Evolutionary conservation across 2,797 vertebrate species (phyloP), one percentile per base, ranked within the genome.

Genomic region (Gymnothorax javanicus): DNA sequence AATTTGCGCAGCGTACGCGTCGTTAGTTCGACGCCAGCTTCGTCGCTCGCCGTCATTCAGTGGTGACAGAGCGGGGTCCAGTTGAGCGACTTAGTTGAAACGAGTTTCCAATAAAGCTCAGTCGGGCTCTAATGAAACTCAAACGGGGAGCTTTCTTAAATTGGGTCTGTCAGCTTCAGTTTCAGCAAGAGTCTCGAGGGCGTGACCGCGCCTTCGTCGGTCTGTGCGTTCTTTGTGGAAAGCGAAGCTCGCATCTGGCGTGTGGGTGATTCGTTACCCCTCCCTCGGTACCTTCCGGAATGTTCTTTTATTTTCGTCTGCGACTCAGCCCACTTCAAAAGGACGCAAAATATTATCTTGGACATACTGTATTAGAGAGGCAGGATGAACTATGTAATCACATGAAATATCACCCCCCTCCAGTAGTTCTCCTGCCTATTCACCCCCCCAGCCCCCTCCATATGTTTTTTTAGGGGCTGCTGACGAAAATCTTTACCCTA

Each of bases 401-500:
- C 27, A 43, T 6, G 71, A 75, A 75, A 79, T 79, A 50, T 15
- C 7, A 4, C 75, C 20, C n/a, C 75, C 43, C 13, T 79, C 20
- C 50, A 23, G 17, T 54, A 23, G 43, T n/a, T 79, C 23, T 54
- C 75, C 50, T 12, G 50, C 4, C 5, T 17, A 13, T 43, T 50
- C 73, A 17, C 13, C 43, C 12, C 71, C 33, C 1, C 33, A 0
- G 11, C 71, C 71, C 71, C 12, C 33, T 2, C 54, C 73, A 60
- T 90, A 85, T 81, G 71, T 86, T 89, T 64, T 27, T 0, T 11
- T 83, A 86, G 77, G 71, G 27, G 15, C 89, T 89, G 88, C 91
- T 93, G 92, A 91, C 92, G 86, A 89, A 88, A 91, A 93, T 93
- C 93, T 92, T 94, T 93, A 92, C 94, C 92, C 91, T 87, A 88